phyloP scores from a whole-genome alignment of 2,888 invertebrate genomes.

The Brachylomia viminalis region DNA sequence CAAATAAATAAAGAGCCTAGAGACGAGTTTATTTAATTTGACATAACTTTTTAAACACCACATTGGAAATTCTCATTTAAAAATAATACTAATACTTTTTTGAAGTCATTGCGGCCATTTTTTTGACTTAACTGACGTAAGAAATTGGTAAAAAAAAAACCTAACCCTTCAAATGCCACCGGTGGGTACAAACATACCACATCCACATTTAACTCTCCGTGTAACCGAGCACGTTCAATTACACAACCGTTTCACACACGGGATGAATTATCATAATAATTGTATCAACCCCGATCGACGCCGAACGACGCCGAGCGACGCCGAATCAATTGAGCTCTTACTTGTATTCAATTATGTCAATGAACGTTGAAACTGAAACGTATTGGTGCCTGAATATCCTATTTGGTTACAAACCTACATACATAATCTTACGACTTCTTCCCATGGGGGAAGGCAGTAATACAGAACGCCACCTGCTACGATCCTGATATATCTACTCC shows the following conservation, averaged over 20 bases:
- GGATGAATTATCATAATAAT: slow-evolving; percentile 76
- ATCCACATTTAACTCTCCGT: slow-evolving; percentile 33
- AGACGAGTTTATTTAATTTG: too few relatives aligned
- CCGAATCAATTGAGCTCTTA: slow-evolving; percentile 65
- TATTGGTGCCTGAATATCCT: slow-evolving; percentile 6
- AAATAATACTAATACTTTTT: too few relatives aligned
- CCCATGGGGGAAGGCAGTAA: too few relatives aligned
- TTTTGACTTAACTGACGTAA: too few relatives aligned
- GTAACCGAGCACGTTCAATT: slow-evolving; percentile 56
- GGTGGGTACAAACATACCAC: slow-evolving; percentile 45
- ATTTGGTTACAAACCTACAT: not conserved
- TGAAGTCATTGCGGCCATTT: too few relatives aligned
- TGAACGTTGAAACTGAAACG: slow-evolving; percentile 28
- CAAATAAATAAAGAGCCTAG: too few relatives aligned
- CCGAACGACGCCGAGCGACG: slow-evolving; percentile 58
- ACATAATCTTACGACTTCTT: too few relatives aligned
- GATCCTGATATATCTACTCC: too few relatives aligned
- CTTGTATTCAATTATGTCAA: slow-evolving; percentile 56
- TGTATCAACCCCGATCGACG: slow-evolving; percentile 68
- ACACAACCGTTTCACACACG: slow-evolving; percentile 67
- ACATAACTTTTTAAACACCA: too few relatives aligned
- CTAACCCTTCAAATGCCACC: not conserved
- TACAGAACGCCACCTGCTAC: too few relatives aligned
- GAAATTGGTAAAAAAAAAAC: too few relatives aligned
- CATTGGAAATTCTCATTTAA: too few relatives aligned